A percentile compares a stretch with the other conserved stretches of the same genome.
Conservation (phyloP, 1,140 invertebrate genomes). For the Drosophila gunungcola region DNA sequence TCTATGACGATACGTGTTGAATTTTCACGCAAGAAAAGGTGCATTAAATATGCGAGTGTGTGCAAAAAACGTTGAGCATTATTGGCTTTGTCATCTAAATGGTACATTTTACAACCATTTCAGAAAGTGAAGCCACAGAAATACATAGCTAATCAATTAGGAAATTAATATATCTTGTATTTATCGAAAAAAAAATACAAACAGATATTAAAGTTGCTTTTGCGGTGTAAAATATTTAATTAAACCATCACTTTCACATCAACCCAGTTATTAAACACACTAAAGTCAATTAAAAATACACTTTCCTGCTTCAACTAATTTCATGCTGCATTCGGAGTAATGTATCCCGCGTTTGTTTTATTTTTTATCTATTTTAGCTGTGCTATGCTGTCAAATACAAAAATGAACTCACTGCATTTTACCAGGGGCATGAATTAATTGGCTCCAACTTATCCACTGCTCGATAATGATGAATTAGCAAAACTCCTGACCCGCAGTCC, state of each 20-base stretch:
- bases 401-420: conserved; percentile 7
- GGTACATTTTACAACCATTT: neutral
- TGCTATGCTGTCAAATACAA: conserved; percentile 22
- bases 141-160: too few relatives aligned
- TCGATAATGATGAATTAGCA: conserved; percentile 31
- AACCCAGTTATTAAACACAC: neutral
- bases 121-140: neutral
- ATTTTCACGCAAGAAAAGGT: conserved; percentile 27
- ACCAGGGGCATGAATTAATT: conserved; percentile 25
- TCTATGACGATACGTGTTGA: conserved; percentile 4
- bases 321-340: conserved; percentile 2
- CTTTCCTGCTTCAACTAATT: neutral
- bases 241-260: neutral
- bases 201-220: too few relatives aligned
- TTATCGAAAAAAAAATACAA: too few relatives aligned
- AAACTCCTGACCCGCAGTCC: conserved; percentile 4
- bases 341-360: conserved; percentile 1
- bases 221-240: neutral
- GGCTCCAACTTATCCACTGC: conserved; percentile 23
- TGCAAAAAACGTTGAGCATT: neutral
- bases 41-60: conserved; percentile 20
- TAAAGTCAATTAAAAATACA: conserved; percentile 8
- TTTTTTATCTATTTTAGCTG: conserved; percentile 13
- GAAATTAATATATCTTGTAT: too few relatives aligned
- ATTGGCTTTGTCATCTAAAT: conserved; percentile 12